phyloP scores from a whole-genome alignment of 2,113 vertebrate species.

The Pampusana beccarii region DNA sequence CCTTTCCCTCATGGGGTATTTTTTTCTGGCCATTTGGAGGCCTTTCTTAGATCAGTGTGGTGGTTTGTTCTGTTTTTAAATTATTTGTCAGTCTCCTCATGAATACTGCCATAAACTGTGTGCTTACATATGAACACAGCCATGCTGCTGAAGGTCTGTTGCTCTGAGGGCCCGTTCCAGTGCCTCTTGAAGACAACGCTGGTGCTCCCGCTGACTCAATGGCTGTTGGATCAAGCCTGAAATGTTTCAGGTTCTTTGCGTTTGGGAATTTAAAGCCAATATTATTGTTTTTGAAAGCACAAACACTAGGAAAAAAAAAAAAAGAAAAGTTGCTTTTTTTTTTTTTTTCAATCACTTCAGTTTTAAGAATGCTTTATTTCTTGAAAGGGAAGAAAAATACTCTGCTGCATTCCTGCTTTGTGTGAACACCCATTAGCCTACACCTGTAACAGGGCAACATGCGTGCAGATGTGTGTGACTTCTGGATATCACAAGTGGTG shows the following conservation, averaged over 20 bases:
- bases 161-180: slow-evolving; percentile 35
- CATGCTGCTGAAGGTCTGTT: slow-evolving; percentile 53
- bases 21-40: slow-evolving; percentile 48
- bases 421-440: neutral
- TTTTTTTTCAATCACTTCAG: neutral
- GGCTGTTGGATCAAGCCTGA: slow-evolving; percentile 53
- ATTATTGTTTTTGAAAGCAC: neutral
- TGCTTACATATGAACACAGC: neutral
- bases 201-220: slow-evolving; percentile 30
- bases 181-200: slow-evolving; percentile 54
- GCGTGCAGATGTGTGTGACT: neutral
- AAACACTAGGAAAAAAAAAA: slow-evolving; percentile 3
- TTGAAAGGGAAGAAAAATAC: slow-evolving; percentile 34
- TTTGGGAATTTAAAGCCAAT: slow-evolving; percentile 41
- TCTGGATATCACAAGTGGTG: slow-evolving; percentile 21
- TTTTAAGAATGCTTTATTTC: slow-evolving; percentile 13
- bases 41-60: neutral
- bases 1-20: slow-evolving; percentile 21
- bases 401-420: neutral
- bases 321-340: neutral
- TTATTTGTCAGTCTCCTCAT: neutral
- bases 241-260: slow-evolving; percentile 9
- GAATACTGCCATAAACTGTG: slow-evolving; percentile 19
- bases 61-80: neutral
- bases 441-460: neutral